These are phyloP conservation scores for Drosophila birchii DNA, from an alignment of 2,888 invertebrate genomes.

Conservation along the genomic window DNA sequence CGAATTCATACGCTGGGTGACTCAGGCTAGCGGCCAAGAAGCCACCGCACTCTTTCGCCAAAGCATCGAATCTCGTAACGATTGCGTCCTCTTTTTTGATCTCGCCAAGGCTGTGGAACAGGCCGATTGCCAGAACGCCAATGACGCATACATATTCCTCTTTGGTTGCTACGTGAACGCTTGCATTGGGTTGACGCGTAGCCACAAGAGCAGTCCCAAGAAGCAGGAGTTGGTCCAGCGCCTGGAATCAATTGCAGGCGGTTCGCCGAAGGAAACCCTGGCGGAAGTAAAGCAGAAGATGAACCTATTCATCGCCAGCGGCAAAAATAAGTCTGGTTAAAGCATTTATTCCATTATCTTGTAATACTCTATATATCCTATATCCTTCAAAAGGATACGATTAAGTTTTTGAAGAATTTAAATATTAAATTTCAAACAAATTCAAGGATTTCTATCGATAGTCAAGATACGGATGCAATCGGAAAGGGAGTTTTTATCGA, in stretches of 20 bases:
- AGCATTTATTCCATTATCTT: not conserved
- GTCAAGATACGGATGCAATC: not conserved
- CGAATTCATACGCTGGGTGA: conserved; percentile 5
- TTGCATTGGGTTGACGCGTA: not conserved
- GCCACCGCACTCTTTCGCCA: conserved; percentile 7
- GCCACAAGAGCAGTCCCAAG: not conserved
- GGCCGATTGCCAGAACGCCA: conserved; percentile 1
- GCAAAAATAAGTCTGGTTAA: not conserved
- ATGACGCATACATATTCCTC: conserved; percentile 12
- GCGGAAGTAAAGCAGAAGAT: not conserved
- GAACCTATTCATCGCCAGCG: too few relatives aligned
- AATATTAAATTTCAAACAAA: not conserved
- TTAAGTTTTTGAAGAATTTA: not conserved
- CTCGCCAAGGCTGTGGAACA: conserved; percentile 15
- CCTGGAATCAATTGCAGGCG: not conserved
- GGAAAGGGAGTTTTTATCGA: not conserved
- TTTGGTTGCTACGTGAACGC: conserved; percentile 15
- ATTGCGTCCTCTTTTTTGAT: not conserved
- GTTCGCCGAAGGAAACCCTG: not conserved
- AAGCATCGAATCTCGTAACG: not conserved
- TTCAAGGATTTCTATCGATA: not conserved
- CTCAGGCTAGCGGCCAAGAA: conserved; percentile 14
- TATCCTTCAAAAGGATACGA: conserved; percentile 1
- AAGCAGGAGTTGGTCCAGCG: not conserved
- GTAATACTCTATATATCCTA: too few relatives aligned